These are phyloP conservation scores for Palythoa heliodiscus DNA, from an alignment of 92 coral and sea anemone species.

Conservation along the genomic window DNA sequence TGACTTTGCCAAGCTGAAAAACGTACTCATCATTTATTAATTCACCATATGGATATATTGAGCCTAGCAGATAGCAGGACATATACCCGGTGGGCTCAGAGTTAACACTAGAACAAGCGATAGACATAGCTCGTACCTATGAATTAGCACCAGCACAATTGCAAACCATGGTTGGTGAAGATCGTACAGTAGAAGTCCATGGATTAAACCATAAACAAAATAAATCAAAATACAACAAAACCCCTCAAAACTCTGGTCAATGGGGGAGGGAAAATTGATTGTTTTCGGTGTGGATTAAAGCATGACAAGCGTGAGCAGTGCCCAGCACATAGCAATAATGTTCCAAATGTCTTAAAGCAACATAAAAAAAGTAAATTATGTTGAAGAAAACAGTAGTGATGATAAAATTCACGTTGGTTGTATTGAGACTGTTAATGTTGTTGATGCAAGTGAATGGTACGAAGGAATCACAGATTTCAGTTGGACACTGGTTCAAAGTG, in stretches of 20 bases:
- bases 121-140: slow-evolving; percentile 51
- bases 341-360: too few species aligned
- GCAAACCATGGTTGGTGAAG: slow-evolving; percentile 48
- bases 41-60: too few species aligned
- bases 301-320: slow-evolving; percentile 30
- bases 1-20: too few species aligned
- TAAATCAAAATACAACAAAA: slow-evolving; percentile 10
- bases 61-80: too few species aligned
- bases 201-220: slow-evolving; percentile 11
- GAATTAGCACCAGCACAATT: slow-evolving; percentile 56
- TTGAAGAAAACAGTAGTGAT: slow-evolving; percentile 43
- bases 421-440: slow-evolving; percentile 9
- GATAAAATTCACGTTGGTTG: slow-evolving; percentile 14
- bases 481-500: slow-evolving; percentile 44
- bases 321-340: slow-evolving; percentile 42
- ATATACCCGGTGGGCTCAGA: slow-evolving; percentile 29
- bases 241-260: background rate
- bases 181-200: slow-evolving; percentile 33
- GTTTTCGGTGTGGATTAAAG: slow-evolving; percentile 8
- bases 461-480: slow-evolving; percentile 43
- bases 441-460: slow-evolving; percentile 22
- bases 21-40: too few species aligned
- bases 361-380: slow-evolving; percentile 12
- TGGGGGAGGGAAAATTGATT: slow-evolving; percentile 13
- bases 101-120: slow-evolving; percentile 61